These are phyloP conservation scores for Abrostola tripartita DNA, from an alignment of 2,888 invertebrate genomes.

Conservation along the genomic window DNA sequence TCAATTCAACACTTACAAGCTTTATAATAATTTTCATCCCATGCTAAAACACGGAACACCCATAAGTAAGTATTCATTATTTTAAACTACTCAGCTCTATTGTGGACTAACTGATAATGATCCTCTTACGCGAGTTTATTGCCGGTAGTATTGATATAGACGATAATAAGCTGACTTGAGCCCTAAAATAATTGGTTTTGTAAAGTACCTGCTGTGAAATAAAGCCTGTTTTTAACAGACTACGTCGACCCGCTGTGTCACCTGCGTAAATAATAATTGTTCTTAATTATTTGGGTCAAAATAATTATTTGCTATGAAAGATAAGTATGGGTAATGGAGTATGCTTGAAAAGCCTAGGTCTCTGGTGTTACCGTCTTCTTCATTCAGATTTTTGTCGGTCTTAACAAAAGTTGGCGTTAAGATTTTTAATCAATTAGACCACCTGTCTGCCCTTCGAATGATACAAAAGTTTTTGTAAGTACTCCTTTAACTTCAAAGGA, in stretches of 20 bases:
- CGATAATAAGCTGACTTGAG: constrained; percentile 13
- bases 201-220: not conserved
- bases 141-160: constrained; percentile 9
- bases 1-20: not conserved
- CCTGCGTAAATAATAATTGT: too few relatives aligned
- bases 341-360: too few relatives aligned
- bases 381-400: too few relatives aligned
- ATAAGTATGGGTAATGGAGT: too few relatives aligned
- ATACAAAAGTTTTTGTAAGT: too few relatives aligned
- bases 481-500: too few relatives aligned
- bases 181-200: constrained; percentile 11
- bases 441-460: too few relatives aligned
- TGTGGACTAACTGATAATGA: constrained; percentile 13
- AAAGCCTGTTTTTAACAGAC: not conserved
- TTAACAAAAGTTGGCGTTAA: too few relatives aligned
- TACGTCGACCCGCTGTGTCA: not conserved
- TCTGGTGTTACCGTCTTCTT: too few relatives aligned
- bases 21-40: constrained; percentile 3
- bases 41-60: constrained; percentile 4
- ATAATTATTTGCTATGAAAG: too few relatives aligned
- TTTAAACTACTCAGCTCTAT: constrained; percentile 22
- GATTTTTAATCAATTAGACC: too few relatives aligned
- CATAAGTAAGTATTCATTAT: constrained; percentile 9
- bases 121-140: constrained; percentile 18
- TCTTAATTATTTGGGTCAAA: too few relatives aligned